Evolutionary conservation across 2,888 invertebrate species (phyloP), one percentile per base, ranked within the genome.

Genomic region (Cistogaster globosa): DNA sequence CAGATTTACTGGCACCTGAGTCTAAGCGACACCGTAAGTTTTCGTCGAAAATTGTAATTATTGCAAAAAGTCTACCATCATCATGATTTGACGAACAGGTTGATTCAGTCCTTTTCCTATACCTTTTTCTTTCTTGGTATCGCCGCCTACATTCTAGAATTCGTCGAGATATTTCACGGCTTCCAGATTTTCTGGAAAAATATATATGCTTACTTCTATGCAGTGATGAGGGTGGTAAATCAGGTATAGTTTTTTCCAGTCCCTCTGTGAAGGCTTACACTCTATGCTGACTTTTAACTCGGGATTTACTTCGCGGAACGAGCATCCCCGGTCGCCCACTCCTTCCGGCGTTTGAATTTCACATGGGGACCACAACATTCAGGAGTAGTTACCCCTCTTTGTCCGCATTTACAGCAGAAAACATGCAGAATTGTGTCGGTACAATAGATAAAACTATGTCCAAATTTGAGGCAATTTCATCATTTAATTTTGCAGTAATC

Each of bases 61-160:
- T 38, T 0, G 62, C 78, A n/a, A 55, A 79, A 14, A 71, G 78
- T 71, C 71, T 32, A 1, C 42, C 65, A 62, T 79, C 78, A 9
- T 26, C 14, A 2, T 22, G 11, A 22, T 48, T n/a, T 16, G 36
- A 36, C 9, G 68, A 63, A 0, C 16, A 5, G 14, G 75, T 32
- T 4, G 75, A 36, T 38, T 75, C 75, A 38, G 42, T 69, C n/a
- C 32, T 8, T 57, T 57, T 69, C 4, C 48, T 20, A 67, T 9
- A 51, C 1, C 0, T 20, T 45, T 7, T 51, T 7, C 51, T 67
- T 22, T 11, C 51, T 6, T 16, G 22, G 4, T 22, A 65, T 11
- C 45, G 42, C 20, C 14, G 38, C 26, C 26, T 26, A 26, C 26
- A 26, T 5, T 22, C 22, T 4, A 48, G 16, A 22, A 22, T 18